Conservation (phyloP, 2,113 vertebrate species). For the Taxidea taxus region DNA sequence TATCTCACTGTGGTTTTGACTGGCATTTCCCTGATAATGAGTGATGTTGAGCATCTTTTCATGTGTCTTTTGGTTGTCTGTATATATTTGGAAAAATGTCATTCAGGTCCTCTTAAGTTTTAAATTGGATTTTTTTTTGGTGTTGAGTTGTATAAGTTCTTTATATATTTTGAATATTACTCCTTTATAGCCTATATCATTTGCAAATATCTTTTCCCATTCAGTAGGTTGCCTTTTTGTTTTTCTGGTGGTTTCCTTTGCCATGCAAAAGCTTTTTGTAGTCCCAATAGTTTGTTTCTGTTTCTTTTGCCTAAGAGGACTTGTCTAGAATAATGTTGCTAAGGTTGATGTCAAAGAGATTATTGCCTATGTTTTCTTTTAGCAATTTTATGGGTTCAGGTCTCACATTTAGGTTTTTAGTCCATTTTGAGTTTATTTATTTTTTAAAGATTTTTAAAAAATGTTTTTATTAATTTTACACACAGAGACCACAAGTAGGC, state of each 20-base stretch:
- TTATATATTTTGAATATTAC: background rate
- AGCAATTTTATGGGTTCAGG: background rate
- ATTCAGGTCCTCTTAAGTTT: background rate
- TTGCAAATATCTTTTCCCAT: background rate
- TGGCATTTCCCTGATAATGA: background rate
- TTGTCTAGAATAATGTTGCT: background rate
- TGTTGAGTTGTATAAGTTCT: background rate
- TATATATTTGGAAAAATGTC: background rate
- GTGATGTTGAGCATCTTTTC: background rate
- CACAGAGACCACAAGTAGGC: too few species aligned
- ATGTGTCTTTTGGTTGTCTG: background rate
- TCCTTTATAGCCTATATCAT: background rate
- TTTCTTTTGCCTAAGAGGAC: background rate
- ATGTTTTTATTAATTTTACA: too few species aligned
- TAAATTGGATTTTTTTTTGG: background rate
- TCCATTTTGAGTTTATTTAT: background rate
- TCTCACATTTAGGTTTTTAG: background rate
- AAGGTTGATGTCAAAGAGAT: background rate
- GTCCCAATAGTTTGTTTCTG: background rate
- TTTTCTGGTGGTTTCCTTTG: background rate
- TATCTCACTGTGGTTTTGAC: background rate
- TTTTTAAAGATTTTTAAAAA: too few species aligned
- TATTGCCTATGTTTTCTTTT: background rate
- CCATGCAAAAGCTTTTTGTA: background rate
- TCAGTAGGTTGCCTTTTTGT: background rate